Conservation (phyloP, 2,888 invertebrate species). For the Halictus ligatus region DNA sequence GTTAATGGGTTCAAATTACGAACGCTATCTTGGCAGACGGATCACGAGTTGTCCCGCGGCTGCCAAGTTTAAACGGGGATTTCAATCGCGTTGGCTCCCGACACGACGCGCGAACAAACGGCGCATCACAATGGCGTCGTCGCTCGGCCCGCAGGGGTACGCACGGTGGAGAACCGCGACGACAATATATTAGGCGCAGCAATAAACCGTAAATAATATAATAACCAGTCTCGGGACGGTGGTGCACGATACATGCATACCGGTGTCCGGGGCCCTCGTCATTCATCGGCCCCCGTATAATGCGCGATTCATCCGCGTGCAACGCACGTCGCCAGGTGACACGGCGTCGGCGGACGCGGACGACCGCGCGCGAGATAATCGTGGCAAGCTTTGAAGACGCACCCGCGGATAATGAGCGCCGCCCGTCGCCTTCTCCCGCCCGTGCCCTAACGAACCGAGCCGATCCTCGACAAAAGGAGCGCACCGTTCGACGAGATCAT, state of each 20-base stretch:
- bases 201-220: constrained; percentile 55
- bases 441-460: constrained; percentile 43
- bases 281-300: constrained; percentile 31
- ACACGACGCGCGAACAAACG: constrained; percentile 30
- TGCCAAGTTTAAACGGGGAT: neutral
- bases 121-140: constrained; percentile 27
- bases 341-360: constrained; percentile 41
- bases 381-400: constrained; percentile 40
- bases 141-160: neutral
- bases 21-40: neutral
- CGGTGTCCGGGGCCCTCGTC: constrained; percentile 11
- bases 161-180: constrained; percentile 2
- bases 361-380: constrained; percentile 54
- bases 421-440: constrained; percentile 21
- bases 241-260: constrained; percentile 2
- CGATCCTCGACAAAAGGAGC: constrained; percentile 40
- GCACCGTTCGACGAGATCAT: constrained; percentile 23
- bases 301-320: constrained; percentile 56
- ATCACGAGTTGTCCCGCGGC: neutral
- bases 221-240: constrained; percentile 33
- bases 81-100: constrained; percentile 7
- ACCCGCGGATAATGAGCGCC: constrained; percentile 49
- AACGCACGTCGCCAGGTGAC: constrained; percentile 46
- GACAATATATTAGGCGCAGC: constrained; percentile 25
- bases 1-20: constrained; percentile 1